Evolutionary conservation across 2,113 vertebrate species (phyloP), one percentile per base, ranked within the genome.

Genomic region (Hyla sarda): DNA sequence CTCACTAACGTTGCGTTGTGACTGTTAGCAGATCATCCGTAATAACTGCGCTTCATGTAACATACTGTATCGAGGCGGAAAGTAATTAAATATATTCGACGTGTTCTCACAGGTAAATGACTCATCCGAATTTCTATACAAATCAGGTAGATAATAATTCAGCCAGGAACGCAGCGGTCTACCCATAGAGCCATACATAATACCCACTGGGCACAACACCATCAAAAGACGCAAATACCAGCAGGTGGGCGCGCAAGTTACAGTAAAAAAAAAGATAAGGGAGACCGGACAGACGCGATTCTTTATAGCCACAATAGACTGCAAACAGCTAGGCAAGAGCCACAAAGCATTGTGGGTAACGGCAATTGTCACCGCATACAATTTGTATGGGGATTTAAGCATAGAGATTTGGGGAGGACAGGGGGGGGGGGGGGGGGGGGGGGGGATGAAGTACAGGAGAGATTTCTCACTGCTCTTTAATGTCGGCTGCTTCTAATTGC

Each of bases 401-500:
- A 10, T 8, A 77, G 77, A 58, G 25, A 23, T 30, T 19, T 17
- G 13, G 8, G 41, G 41, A 41, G 41, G 41, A 41, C 41, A 8
- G 8, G 32, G 16, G 34, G n/a, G 54, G 16, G 19, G 13, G n/a
- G 2, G 23, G n/a, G 30, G 14, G 32, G 54, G 8, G 32, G 16
- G 34, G n/a, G 54, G 16, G 19, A 30, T 19, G 62, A 62, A 14
- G 54, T 2, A n/a, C 2, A 10, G 16, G 37, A 58, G 34, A 60
- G 9, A 52, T 37, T 19, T n/a, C 54, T 60, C 32, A 23, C 14
- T n/a, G 17, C 37, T 23, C 34, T 80, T 80, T 62, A 60, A 80
- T 62, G 77, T 41, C 30, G 21, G 23, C 77, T 65, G n/a, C 56
- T 62, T 65, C 37, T 81, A 81, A 81, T 81, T 62, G 56, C 60